Evolutionary conservation across 2,113 vertebrate species (phyloP), one percentile per base, ranked within the genome.

Genomic region (Oenanthe melanoleuca): DNA sequence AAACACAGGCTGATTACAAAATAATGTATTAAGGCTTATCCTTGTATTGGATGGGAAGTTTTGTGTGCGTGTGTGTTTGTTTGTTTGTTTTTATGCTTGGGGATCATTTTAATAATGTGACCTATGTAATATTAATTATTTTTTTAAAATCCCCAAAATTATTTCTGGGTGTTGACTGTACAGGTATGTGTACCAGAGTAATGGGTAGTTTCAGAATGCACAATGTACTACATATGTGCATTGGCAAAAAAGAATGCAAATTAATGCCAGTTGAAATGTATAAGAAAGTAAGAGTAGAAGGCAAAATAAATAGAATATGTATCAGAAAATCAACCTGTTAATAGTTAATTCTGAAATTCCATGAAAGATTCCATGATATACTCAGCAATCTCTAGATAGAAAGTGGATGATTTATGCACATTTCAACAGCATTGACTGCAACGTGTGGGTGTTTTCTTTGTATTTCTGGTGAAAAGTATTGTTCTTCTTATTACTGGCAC

Each of bases 191-290:
- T 97, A 97, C 93, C 92, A 38, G 79, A 95, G 72, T 96, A 96
- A 95, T 53, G 89, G 65, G 91, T 94, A 95, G 92, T 95, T 98
- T 97, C 94, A 79, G 71, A 96, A 96, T 97, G 96, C 95, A 95
- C 92, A 63, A 55, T 95, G 83, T 94, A 33, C 67, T 69, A 74
- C 88, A 93, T 89, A n/a, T 50, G 80, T 97, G 85, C 84, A 95
- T 97, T 95, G 84, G 57, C 63, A 95, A 94, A 93, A 94, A 65
- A 90, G 82, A 98, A 98, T 97, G 97, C 97, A 97, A 97, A 98
- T 97, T 97, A 97, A 98, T 97, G 83, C 97, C 97, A 98, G 96
- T 97, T 98, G 93, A 96, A 97, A 97, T 97, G 88, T 85, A 93
- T 86, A 77, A 70, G 33, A 86, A 80, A 77, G 19, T 42, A 70